Conservation (phyloP, 2,888 invertebrate species). For the Pandemis corylana region DNA sequence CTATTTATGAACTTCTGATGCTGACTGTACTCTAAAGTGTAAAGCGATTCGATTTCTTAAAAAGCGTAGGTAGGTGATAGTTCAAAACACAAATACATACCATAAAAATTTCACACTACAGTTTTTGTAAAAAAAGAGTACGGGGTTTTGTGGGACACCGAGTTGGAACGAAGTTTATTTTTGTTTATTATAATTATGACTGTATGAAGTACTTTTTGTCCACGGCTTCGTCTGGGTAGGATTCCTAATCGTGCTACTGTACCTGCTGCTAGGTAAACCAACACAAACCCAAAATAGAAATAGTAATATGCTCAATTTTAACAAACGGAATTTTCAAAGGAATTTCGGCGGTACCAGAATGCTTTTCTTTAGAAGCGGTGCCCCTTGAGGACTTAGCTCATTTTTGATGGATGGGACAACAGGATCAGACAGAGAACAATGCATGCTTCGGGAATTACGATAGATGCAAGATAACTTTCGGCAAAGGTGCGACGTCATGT, state of each 20-base stretch:
- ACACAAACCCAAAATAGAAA: slow-evolving; percentile 7
- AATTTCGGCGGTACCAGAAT: slow-evolving; percentile 25
- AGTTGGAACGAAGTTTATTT: too few relatives aligned
- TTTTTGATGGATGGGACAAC: slow-evolving; percentile 40
- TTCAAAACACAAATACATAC: too few relatives aligned
- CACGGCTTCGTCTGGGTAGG: too few relatives aligned
- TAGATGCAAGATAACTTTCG: slow-evolving; percentile 69
- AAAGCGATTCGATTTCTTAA: too few relatives aligned
- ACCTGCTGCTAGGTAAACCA: neutral
- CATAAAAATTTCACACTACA: too few relatives aligned
- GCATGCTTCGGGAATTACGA: slow-evolving; percentile 40
- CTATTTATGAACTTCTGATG: too few relatives aligned
- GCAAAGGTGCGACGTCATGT: slow-evolving; percentile 76
- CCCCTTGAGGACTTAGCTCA: slow-evolving; percentile 65
- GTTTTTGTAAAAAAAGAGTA: too few relatives aligned
- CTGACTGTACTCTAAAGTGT: too few relatives aligned
- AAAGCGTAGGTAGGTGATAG: too few relatives aligned
- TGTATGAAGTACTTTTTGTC: too few relatives aligned
- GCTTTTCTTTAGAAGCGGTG: slow-evolving; percentile 55
- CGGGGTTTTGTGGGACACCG: too few relatives aligned
- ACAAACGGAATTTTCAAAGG: slow-evolving; percentile 17
- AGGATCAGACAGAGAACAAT: slow-evolving; percentile 41
- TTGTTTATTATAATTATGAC: too few relatives aligned
- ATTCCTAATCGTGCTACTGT: neutral
- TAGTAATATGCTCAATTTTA: slow-evolving; percentile 5